Percentiles rank a stretch among this genome's conserved stretches.
Evolutionary conservation across 2,113 vertebrate species (phyloP).

Genomic region (Corythornis madagascariensis): DNA sequence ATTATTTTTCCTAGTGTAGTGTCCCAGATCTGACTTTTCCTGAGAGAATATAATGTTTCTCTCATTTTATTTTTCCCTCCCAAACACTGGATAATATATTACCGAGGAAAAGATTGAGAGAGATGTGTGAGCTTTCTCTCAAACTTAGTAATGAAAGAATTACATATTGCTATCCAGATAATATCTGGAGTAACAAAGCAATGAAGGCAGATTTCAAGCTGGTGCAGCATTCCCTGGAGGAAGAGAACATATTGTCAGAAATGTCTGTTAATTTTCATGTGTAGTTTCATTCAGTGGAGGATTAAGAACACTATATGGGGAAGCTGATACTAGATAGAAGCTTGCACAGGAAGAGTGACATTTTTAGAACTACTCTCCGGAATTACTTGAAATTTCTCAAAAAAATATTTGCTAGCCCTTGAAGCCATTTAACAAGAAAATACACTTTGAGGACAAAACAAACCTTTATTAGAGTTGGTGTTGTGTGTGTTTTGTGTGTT

Average conservation of each 20-base stretch:
- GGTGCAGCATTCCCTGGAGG: not conserved
- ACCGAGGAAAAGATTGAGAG: constrained; percentile 4
- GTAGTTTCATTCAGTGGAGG: not conserved
- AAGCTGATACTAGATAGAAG: not conserved
- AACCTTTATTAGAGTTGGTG: not conserved
- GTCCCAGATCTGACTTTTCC: constrained; percentile 64
- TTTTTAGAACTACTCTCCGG: not conserved
- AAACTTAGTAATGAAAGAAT: not conserved
- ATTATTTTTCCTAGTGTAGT: constrained; percentile 33
- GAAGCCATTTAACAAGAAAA: not conserved
- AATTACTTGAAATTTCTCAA: not conserved
- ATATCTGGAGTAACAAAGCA: not conserved
- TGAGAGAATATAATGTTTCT: constrained; percentile 20
- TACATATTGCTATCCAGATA: not conserved
- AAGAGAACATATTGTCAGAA: not conserved
- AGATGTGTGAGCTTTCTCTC: constrained; percentile 18
- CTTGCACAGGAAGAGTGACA: not conserved
- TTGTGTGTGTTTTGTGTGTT: not conserved
- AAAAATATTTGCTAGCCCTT: not conserved
- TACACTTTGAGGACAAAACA: not conserved
- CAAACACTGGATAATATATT: not conserved
- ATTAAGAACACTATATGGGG: not conserved
- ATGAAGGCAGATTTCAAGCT: not conserved
- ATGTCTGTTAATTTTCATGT: not conserved
- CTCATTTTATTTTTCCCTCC: not conserved